These are phyloP conservation scores for Tachypleus tridentatus DNA, from an alignment of 1,140 invertebrate species.

Conservation along the genomic window DNA sequence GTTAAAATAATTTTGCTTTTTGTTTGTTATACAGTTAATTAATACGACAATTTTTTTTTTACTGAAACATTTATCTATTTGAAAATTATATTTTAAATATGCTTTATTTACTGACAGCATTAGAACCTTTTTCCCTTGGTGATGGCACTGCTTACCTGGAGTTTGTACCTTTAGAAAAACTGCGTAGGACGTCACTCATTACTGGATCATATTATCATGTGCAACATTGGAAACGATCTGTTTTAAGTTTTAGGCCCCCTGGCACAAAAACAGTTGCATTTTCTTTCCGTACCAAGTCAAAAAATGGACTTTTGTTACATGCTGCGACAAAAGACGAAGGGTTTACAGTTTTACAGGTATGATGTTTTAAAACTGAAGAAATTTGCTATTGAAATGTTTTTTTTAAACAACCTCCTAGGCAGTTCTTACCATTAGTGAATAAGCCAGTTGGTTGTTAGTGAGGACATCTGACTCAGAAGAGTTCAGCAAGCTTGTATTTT, in stretches of 20 bases:
- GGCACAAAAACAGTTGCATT: conserved; percentile 53
- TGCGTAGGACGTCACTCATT: conserved; percentile 11
- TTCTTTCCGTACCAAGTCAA: conserved; percentile 62
- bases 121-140: conserved; percentile 62
- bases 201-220: neutral
- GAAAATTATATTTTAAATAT: neutral
- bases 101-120: conserved; percentile 36
- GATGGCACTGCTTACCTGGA: conserved; percentile 57
- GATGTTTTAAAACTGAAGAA: too few species aligned
- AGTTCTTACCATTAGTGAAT: neutral
- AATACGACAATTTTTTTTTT: neutral
- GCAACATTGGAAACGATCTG: too few species aligned
- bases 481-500: conserved; percentile 3
- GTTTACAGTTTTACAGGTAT: conserved; percentile 48
- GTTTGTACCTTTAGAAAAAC: conserved; percentile 36
- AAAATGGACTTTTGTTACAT: conserved; percentile 64
- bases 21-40: neutral
- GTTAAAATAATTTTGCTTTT: too few species aligned
- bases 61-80: too few species aligned
- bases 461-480: neutral
- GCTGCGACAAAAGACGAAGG: conserved; percentile 68
- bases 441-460: neutral
- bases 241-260: neutral
- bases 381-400: too few species aligned
- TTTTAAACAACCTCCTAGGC: too few species aligned